Evolutionary conservation across 2,797 vertebrate genomes (phyloP).

Genomic region (Ptychadena robeensis): DNA sequence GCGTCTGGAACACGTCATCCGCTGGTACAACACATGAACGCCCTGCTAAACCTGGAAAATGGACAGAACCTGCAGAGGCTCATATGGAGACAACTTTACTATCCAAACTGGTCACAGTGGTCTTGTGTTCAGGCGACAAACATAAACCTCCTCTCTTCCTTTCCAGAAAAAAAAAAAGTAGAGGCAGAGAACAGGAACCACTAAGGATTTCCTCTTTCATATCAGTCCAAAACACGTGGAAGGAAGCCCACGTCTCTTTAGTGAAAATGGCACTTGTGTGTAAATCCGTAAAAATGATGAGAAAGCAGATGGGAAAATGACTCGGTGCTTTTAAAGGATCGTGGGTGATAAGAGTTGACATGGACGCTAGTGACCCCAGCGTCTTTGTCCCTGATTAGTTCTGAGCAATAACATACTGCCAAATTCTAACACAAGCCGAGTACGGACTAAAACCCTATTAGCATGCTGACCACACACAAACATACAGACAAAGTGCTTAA

Average conservation of each 20-base stretch:
- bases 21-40: background rate
- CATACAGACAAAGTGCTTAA: conserved; percentile 7
- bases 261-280: conserved; percentile 1
- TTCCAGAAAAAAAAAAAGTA: conserved; percentile 4
- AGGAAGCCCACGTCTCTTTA: conserved; percentile 23
- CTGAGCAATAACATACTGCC: background rate
- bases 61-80: background rate
- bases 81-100: background rate
- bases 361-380: background rate
- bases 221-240: conserved; percentile 48
- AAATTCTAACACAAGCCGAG: background rate
- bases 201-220: conserved; percentile 46
- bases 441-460: conserved; percentile 1
- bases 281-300: conserved; percentile 33
- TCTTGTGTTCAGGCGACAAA: conserved; percentile 13
- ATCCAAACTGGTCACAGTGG: background rate
- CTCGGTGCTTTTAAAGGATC: background rate
- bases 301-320: conserved; percentile 26
- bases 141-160: conserved; percentile 48
- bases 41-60: background rate
- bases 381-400: background rate
- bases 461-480: conserved; percentile 11
- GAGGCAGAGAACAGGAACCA: conserved; percentile 32
- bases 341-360: background rate
- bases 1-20: background rate